A percentile compares a stretch with the other conserved stretches of the same genome.
Evolutionary conservation across 2,113 vertebrate genomes (phyloP).

Genomic region (Nibea coibor): DNA sequence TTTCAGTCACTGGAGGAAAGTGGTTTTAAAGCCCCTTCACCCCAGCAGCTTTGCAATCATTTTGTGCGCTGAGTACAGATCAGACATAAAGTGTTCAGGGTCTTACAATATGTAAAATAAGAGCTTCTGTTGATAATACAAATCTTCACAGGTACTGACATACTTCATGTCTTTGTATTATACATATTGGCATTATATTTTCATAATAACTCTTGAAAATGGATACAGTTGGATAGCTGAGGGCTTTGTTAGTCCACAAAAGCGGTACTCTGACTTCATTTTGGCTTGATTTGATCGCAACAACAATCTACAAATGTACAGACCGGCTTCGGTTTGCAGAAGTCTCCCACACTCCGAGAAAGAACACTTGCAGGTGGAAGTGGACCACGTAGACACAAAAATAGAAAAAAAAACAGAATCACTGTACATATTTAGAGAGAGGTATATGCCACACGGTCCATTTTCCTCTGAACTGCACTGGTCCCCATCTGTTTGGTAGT

Average conservation of each 20-base stretch:
- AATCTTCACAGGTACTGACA: slow-evolving; percentile 43
- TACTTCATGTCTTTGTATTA: slow-evolving; percentile 46
- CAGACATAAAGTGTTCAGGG: slow-evolving; percentile 50
- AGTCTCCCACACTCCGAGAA: slow-evolving; percentile 42
- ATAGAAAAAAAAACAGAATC: slow-evolving; percentile 59
- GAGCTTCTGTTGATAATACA: slow-evolving; percentile 46
- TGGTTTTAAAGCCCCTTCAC: slow-evolving; percentile 53
- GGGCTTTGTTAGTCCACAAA: slow-evolving; percentile 64
- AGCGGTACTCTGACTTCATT: slow-evolving; percentile 58
- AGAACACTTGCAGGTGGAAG: slow-evolving; percentile 49
- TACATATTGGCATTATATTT: slow-evolving; percentile 52
- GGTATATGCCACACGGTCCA: slow-evolving; percentile 41
- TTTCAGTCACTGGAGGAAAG: slow-evolving; percentile 69
- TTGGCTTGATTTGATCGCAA: slow-evolving; percentile 59
- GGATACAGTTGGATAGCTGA: slow-evolving; percentile 50
- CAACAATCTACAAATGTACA: slow-evolving; percentile 78
- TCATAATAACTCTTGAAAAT: slow-evolving; percentile 51
- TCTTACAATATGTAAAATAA: slow-evolving; percentile 50
- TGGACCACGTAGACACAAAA: slow-evolving; percentile 65
- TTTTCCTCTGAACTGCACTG: slow-evolving; percentile 49
- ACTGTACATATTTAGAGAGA: slow-evolving; percentile 73
- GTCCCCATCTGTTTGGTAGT: slow-evolving; percentile 52
- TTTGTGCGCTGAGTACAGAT: slow-evolving; percentile 43
- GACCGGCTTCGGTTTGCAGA: slow-evolving; percentile 38
- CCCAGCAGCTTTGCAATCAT: slow-evolving; percentile 58